Evolutionary conservation across 1,140 invertebrate genomes (phyloP).

Genomic region (Drosophila takahashii): DNA sequence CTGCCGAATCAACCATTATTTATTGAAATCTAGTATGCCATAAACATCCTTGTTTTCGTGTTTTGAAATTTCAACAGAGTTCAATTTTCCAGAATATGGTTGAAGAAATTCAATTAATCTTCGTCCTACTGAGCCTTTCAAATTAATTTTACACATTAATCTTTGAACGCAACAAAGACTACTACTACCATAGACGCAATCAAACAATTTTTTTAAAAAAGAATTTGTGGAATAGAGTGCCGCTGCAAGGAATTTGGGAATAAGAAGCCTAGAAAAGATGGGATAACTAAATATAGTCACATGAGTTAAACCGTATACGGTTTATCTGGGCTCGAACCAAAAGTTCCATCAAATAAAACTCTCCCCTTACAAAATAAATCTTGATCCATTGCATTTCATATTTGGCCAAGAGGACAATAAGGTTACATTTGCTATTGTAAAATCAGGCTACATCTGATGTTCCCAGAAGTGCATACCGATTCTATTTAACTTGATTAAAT

Average conservation of each 20-base stretch:
- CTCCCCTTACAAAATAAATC: neutral
- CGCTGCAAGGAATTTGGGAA: no score
- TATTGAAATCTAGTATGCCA: neutral
- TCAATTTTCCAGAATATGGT: neutral
- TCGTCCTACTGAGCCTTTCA: neutral
- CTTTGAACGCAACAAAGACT: no score
- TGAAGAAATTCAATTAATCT: constrained; percentile 1
- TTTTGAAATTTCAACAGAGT: neutral
- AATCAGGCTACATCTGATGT: constrained; percentile 9
- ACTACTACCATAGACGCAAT: no score
- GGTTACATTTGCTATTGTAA: neutral
- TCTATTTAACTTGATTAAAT: constrained; percentile 13
- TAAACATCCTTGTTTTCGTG: neutral
- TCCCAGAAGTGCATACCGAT: neutral
- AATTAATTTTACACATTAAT: neutral
- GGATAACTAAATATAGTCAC: no score
- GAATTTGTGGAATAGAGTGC: no score
- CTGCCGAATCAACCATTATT: constrained; percentile 10
- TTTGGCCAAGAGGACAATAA: constrained; percentile 2
- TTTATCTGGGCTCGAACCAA: no score
- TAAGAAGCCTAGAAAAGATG: no score
- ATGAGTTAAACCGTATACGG: no score
- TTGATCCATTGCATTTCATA: neutral
- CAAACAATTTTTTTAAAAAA: neutral
- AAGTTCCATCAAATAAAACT: no score